phyloP scores from a whole-genome alignment of 2,888 invertebrate species.

The Platypus cylindrus region DNA sequence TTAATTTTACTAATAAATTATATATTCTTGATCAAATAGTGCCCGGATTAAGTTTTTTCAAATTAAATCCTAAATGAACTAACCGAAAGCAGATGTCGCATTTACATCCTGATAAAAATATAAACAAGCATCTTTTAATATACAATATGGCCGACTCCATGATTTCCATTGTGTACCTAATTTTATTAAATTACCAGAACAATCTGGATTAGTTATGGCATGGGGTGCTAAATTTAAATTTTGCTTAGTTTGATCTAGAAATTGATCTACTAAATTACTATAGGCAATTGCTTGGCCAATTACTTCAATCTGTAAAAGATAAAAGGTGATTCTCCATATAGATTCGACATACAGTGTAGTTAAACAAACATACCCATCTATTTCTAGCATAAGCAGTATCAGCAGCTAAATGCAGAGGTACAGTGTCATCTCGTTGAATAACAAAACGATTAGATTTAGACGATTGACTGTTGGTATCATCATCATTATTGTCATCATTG shows the following conservation, averaged over 20 bases:
- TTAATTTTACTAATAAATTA: background rate
- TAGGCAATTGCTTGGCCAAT: slow-evolving; percentile 64
- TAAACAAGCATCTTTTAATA: slow-evolving; percentile 87
- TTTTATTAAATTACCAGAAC: slow-evolving; percentile 85
- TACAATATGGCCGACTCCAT: slow-evolving; percentile 87
- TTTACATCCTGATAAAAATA: slow-evolving; percentile 86
- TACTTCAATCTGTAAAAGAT: slow-evolving; percentile 37
- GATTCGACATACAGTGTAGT: background rate
- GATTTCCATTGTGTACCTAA: slow-evolving; percentile 75
- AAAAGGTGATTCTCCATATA: background rate
- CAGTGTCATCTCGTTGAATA: slow-evolving; percentile 55
- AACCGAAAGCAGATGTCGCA: slow-evolving; percentile 80
- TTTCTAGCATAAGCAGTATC: slow-evolving; percentile 52
- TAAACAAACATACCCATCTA: slow-evolving; percentile 34
- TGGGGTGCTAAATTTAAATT: slow-evolving; percentile 72
- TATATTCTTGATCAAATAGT: background rate
- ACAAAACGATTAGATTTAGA: slow-evolving; percentile 51
- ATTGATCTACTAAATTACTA: slow-evolving; percentile 40
- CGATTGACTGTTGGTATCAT: no score
- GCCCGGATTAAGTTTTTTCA: background rate
- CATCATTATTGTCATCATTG: slow-evolving; percentile 38
- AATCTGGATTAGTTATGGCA: slow-evolving; percentile 72
- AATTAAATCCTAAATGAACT: slow-evolving; percentile 17
- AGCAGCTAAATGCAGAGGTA: slow-evolving; percentile 67
- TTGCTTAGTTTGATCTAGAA: slow-evolving; percentile 64